phyloP scores from a whole-genome alignment of 2,888 invertebrate species.

The Lithophane socia region DNA sequence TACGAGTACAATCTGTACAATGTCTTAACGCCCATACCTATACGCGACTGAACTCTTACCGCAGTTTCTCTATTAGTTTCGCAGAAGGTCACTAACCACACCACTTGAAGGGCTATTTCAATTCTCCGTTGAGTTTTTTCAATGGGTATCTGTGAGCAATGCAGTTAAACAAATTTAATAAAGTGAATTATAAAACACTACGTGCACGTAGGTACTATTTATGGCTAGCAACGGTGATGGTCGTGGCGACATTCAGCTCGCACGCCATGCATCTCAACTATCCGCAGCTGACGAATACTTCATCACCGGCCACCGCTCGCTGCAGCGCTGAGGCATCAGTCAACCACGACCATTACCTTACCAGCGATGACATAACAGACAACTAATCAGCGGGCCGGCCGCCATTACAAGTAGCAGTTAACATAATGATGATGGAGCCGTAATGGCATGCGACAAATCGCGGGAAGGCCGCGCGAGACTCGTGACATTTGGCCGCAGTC shows the following conservation, averaged over 20 bases:
- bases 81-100: background rate
- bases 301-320: background rate
- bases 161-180: background rate
- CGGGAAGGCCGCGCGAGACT: background rate
- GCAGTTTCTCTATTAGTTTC: background rate
- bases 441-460: background rate
- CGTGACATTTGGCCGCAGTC: constrained; percentile 10
- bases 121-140: background rate
- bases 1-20: background rate
- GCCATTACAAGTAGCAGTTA: constrained; percentile 4
- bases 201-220: constrained; percentile 6
- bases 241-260: constrained; percentile 14
- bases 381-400: constrained; percentile 11
- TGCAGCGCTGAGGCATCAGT: constrained; percentile 8
- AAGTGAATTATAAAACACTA: background rate
- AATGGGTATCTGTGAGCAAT: background rate
- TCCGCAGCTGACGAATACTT: background rate
- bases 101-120: background rate
- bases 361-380: constrained; percentile 11
- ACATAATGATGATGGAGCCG: constrained; percentile 23
- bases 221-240: background rate
- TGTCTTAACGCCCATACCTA: background rate
- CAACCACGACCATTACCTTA: background rate
- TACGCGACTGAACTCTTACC: background rate
- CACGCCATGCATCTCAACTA: constrained; percentile 23